phyloP scores from a whole-genome alignment of 1,140 invertebrate genomes.

The Drosophila ambigua region DNA sequence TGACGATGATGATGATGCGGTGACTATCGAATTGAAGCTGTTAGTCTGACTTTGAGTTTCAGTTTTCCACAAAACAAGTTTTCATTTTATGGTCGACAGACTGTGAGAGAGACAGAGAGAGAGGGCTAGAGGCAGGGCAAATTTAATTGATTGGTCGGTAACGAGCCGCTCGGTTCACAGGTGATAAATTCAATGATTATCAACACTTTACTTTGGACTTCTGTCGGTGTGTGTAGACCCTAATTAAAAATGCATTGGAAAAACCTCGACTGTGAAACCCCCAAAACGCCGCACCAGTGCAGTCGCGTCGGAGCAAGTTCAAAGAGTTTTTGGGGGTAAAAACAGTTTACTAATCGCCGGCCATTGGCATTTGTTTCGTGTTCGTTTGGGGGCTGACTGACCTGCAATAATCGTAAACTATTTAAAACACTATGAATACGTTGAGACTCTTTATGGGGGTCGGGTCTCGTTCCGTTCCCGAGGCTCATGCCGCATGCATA shows the following conservation, averaged over 20 bases:
- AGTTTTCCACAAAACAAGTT: slow-evolving; percentile 47
- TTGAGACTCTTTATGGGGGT: slow-evolving; percentile 66
- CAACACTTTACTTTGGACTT: slow-evolving; percentile 57
- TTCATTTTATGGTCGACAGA: neutral
- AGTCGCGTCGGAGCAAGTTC: slow-evolving; percentile 53
- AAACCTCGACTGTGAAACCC: slow-evolving; percentile 26
- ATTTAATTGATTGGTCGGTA: slow-evolving; percentile 50
- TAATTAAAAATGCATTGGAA: slow-evolving; percentile 79
- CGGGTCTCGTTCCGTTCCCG: slow-evolving; percentile 35
- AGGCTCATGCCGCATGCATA: slow-evolving; percentile 49
- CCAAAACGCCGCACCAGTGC: slow-evolving; percentile 3
- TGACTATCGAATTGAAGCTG: slow-evolving; percentile 39
- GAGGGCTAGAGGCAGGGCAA: neutral
- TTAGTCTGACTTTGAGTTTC: slow-evolving; percentile 13
- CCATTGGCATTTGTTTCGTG: slow-evolving; percentile 41
- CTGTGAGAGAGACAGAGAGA: neutral
- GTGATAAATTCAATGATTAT: slow-evolving; percentile 80
- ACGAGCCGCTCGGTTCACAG: slow-evolving; percentile 65
- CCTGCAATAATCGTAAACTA: slow-evolving; percentile 78
- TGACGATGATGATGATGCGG: slow-evolving; percentile 17
- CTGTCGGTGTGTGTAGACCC: slow-evolving; percentile 32
- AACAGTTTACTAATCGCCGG: slow-evolving; percentile 60
- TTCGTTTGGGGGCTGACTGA: slow-evolving; percentile 34
- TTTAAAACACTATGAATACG: slow-evolving; percentile 71
- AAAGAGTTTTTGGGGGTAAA: slow-evolving; percentile 41